Percentiles rank a stretch among this genome's conserved stretches.
Evolutionary conservation across 1,140 invertebrate species (phyloP).

Genomic region (Grapholita molesta): DNA sequence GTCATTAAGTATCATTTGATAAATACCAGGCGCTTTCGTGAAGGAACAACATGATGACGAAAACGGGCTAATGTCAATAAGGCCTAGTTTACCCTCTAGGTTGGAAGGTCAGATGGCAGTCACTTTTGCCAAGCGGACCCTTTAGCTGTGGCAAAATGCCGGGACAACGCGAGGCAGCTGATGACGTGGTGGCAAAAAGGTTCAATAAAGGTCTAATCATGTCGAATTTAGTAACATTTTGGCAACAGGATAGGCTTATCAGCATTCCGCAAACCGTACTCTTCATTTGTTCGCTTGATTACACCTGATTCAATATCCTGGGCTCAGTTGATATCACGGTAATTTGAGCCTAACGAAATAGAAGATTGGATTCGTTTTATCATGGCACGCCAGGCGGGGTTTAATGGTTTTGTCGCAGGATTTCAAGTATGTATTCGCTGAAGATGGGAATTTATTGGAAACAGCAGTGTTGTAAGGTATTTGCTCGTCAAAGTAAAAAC

Average conservation of each 20-base stretch:
- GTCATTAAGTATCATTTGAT: no score
- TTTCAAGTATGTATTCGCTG: not conserved
- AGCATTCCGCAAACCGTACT: not conserved
- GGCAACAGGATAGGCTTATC: not conserved
- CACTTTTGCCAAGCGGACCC: no score
- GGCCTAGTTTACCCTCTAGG: no score
- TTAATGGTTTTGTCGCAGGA: not conserved
- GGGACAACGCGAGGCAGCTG: no score
- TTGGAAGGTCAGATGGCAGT: no score
- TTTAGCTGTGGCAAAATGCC: no score
- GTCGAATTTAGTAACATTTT: no score
- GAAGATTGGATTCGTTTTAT: constrained; percentile 8
- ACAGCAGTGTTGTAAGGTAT: not conserved
- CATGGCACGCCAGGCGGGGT: not conserved
- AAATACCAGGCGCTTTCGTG: no score
- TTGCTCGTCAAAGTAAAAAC: not conserved
- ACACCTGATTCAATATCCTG: not conserved
- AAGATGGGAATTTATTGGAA: not conserved
- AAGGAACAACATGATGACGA: no score
- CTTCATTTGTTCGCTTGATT: not conserved
- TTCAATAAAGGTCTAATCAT: no score
- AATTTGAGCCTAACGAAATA: not conserved
- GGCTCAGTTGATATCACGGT: not conserved
- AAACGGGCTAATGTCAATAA: no score
- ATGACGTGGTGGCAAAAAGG: no score